Evolutionary conservation across 2,113 vertebrate species (phyloP).

Genomic region (Symphodus melops): DNA sequence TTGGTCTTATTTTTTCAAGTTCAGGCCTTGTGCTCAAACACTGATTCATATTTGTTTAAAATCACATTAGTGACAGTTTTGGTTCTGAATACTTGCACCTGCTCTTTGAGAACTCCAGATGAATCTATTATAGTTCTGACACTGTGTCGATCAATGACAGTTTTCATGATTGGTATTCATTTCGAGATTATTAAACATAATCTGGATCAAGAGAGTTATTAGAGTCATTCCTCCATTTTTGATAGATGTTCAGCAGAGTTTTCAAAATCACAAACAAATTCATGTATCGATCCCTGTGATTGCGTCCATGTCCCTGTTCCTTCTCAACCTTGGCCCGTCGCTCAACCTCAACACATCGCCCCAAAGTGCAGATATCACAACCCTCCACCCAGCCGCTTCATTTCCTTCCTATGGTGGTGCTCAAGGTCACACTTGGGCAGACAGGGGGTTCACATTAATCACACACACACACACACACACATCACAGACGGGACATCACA

Average conservation of each 20-base stretch:
- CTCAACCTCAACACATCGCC: slow-evolving; percentile 24
- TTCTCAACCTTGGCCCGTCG: slow-evolving; percentile 59
- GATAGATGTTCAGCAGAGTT: slow-evolving; percentile 24
- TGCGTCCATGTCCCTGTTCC: slow-evolving; percentile 19
- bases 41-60: too few relatives aligned
- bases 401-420: slow-evolving; percentile 71
- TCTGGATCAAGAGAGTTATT: slow-evolving; percentile 19
- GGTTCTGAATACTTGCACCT: not conserved
- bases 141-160: not conserved
- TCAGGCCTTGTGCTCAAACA: too few relatives aligned
- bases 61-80: too few relatives aligned
- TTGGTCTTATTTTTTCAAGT: too few relatives aligned
- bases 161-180: not conserved
- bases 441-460: slow-evolving; percentile 73
- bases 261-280: slow-evolving; percentile 57
- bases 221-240: not conserved
- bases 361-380: slow-evolving; percentile 44
- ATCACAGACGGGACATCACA: slow-evolving; percentile 22
- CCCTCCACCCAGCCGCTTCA: slow-evolving; percentile 64
- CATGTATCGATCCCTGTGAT: slow-evolving; percentile 49
- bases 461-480: slow-evolving; percentile 54
- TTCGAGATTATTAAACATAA: slow-evolving; percentile 5
- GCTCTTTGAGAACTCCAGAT: not conserved
- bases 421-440: slow-evolving; percentile 73
- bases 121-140: too few relatives aligned